Evolutionary conservation across 2,888 invertebrate genomes (phyloP).

Genomic region (Latrodectus elegans): DNA sequence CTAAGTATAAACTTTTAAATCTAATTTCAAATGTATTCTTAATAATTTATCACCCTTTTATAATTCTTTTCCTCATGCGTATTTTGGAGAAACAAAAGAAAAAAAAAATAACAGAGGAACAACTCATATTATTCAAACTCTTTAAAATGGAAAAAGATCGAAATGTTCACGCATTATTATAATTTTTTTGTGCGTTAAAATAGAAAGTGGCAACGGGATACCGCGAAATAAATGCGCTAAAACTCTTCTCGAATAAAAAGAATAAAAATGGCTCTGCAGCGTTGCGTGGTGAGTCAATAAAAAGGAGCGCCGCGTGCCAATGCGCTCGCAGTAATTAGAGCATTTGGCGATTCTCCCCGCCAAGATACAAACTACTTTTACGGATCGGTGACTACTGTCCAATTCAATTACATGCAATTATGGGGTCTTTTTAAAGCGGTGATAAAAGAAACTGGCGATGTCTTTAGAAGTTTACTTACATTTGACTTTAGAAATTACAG

Average conservation of each 20-base stretch:
- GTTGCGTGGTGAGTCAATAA: conserved; percentile 29
- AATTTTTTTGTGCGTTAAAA: too few species aligned
- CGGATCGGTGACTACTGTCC: conserved; percentile 21
- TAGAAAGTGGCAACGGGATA: too few species aligned
- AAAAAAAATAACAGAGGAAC: too few species aligned
- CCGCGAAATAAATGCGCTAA: conserved; percentile 1
- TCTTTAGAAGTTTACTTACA: conserved; percentile 46
- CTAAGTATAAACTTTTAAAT: too few species aligned
- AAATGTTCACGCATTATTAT: too few species aligned
- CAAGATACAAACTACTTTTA: conserved; percentile 30
- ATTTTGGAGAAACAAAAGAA: too few species aligned
- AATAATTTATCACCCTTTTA: too few species aligned
- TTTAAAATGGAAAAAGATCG: too few species aligned
- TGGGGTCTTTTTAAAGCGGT: conserved; percentile 23
- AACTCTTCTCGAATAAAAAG: conserved; percentile 6
- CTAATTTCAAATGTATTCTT: too few species aligned
- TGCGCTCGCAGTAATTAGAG: conserved; percentile 39
- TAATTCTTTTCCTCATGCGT: too few species aligned
- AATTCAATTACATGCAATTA: conserved; percentile 53
- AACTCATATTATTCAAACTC: too few species aligned
- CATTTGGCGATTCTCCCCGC: conserved; percentile 8
- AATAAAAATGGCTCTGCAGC: neutral
- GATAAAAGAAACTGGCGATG: neutral
- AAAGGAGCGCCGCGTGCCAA: conserved; percentile 1
- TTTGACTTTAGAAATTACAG: conserved; percentile 13